Evolutionary conservation across 2,888 invertebrate genomes (phyloP).

Genomic region (Amblyjoppa fuscipennis): DNA sequence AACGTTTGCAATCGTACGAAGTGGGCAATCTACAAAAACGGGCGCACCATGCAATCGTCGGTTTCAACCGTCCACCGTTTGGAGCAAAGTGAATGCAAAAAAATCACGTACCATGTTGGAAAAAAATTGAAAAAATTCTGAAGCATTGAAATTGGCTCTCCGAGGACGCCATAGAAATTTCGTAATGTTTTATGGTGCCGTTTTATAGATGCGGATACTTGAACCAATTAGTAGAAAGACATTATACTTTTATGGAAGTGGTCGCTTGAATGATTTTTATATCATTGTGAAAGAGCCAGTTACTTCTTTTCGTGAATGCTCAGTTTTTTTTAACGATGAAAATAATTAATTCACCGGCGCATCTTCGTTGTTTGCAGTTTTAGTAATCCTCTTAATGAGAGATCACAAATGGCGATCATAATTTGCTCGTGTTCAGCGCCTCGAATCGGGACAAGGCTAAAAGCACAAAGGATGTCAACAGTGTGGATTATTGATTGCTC

Average conservation of each 20-base stretch:
- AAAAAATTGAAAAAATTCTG: not conserved
- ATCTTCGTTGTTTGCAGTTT: not conserved
- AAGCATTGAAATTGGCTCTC: not conserved
- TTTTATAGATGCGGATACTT: not conserved
- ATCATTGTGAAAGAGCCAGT: not conserved
- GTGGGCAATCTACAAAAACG: not conserved
- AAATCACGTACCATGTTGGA: not conserved
- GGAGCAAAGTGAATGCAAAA: not conserved
- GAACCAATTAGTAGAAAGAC: not conserved
- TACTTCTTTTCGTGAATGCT: not conserved
- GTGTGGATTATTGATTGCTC: constrained; percentile 66
- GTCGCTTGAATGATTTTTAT: not conserved
- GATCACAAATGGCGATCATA: not conserved
- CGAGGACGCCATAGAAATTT: not conserved
- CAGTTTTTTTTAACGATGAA: not conserved
- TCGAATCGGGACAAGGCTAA: constrained; percentile 43
- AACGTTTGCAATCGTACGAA: constrained; percentile 1
- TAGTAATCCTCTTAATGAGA: not conserved
- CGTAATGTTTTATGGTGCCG: not conserved
- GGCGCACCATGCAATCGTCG: not conserved
- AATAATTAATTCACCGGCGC: not conserved
- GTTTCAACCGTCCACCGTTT: not conserved
- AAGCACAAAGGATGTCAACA: constrained; percentile 64
- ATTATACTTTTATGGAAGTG: not conserved
- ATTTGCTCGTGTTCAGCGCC: not conserved